Percentiles rank a stretch among this genome's conserved stretches.
Evolutionary conservation across 2,888 invertebrate genomes (phyloP).

Genomic region (Sarcophaga carnaria): DNA sequence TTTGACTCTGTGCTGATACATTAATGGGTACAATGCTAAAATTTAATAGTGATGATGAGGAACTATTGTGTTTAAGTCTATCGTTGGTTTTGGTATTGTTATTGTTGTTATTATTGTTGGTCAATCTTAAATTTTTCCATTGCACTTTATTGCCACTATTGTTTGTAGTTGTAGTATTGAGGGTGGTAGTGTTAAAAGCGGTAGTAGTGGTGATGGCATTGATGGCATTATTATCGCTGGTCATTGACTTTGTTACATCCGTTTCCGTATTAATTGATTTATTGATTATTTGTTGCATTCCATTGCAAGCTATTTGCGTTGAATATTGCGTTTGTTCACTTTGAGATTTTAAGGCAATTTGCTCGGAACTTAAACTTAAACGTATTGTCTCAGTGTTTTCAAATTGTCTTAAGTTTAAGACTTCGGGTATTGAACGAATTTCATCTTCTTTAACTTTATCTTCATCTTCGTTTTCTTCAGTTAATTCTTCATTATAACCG

Average conservation of each 20-base stretch:
- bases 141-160: slow-evolving; percentile 52
- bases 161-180: slow-evolving; percentile 51
- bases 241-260: slow-evolving; percentile 57
- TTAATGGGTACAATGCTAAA: slow-evolving; percentile 74
- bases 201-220: slow-evolving; percentile 33
- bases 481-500: slow-evolving; percentile 68
- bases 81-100: slow-evolving; percentile 4
- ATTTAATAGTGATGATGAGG: slow-evolving; percentile 44
- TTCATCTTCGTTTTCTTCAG: slow-evolving; percentile 12
- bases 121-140: slow-evolving; percentile 58
- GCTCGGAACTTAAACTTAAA: slow-evolving; percentile 73
- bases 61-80: slow-evolving; percentile 2
- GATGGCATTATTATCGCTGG: slow-evolving; percentile 29
- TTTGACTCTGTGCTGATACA: slow-evolving; percentile 61
- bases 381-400: slow-evolving; percentile 65
- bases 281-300: slow-evolving; percentile 65
- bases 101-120: slow-evolving; percentile 40
- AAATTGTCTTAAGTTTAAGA: slow-evolving; percentile 37
- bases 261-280: slow-evolving; percentile 70
- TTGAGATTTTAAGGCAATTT: slow-evolving; percentile 74
- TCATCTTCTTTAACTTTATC: slow-evolving; percentile 4
- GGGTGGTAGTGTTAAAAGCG: not conserved
- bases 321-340: slow-evolving; percentile 41
- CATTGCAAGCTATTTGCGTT: slow-evolving; percentile 4
- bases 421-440: not conserved